Evolutionary conservation across 2,113 vertebrate species (phyloP), one percentile per base, ranked within the genome.

Genomic region (Pseudolaguvia tuberculata): DNA sequence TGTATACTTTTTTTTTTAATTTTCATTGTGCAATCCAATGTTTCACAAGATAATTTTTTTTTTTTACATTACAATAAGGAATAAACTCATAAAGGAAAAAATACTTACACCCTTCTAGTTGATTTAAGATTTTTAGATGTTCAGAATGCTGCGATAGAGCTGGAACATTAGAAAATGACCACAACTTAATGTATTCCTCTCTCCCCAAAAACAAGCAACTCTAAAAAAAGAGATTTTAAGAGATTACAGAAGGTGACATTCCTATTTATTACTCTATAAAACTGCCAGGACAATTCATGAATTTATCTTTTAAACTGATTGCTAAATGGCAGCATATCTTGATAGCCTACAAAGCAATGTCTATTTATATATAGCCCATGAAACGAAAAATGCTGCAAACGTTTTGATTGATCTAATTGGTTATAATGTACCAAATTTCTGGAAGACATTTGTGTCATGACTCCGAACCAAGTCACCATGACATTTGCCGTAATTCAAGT

Each of bases 1-100:
- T 29, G 53, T 50, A 68, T 21, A 42, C 48, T 21, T 14, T 23
- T 45, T 45, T 72, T 21, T 50, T 58, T 69, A 35, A 35, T 35
- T 48, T 51, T 20, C 35, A 21, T 47, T 29, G 51, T 17, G 18
- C 58, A 73, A 65, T 27, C 18, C 48, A 39, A 13, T 11, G 12
- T 1, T 10, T 1, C 21, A 23, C 5, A 48, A 51, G n/a, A 21
- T 53, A 62, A n/a, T n/a, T n/a, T n/a, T n/a, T n/a, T n/a, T n/a
- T n/a, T n/a, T n/a, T n/a, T n/a, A 12, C 47, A 51, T 31, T 52
- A 39, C 29, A 52, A 4, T 56, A 56, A 67, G 35, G 42, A 58
- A 45, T 3, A 75, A n/a, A 57, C 2, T 8, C 20, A 27, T 2
- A 56, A 45, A 68, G 42, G 63, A 75, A 80, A 25, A 31, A 68